Conservation (phyloP, 2,113 vertebrate genomes). For the Caretta caretta region DNA sequence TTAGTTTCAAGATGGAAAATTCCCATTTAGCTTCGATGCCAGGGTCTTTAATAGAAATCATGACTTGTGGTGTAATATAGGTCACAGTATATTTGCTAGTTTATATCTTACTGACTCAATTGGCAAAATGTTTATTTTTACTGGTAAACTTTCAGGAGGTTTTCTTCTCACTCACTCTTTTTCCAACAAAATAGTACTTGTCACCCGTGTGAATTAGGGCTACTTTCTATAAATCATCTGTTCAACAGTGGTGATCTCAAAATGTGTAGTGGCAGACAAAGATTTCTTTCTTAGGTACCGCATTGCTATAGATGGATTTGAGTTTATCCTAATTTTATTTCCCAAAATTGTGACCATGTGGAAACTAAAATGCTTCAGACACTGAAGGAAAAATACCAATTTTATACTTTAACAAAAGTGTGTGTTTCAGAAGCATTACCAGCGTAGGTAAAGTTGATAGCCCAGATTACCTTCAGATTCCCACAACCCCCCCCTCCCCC, state of each 20-base stretch:
- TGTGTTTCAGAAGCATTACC: constrained; percentile 23
- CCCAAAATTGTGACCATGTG: constrained; percentile 35
- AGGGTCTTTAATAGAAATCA: constrained; percentile 87
- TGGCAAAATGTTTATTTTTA: constrained; percentile 79
- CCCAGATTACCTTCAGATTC: background rate
- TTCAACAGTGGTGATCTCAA: constrained; percentile 44
- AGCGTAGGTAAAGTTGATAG: constrained; percentile 7
- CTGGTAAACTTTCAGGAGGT: constrained; percentile 79
- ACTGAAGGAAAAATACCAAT: constrained; percentile 59
- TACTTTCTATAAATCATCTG: constrained; percentile 52
- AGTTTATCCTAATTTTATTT: constrained; percentile 57
- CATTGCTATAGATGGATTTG: constrained; percentile 38
- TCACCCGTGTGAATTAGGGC: constrained; percentile 52
- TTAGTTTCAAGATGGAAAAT: constrained; percentile 89
- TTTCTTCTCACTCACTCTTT: constrained; percentile 34
- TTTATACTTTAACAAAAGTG: background rate
- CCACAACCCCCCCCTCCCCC: background rate
- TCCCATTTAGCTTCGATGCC: constrained; percentile 86
- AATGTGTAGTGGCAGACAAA: constrained; percentile 62
- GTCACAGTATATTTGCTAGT: constrained; percentile 74
- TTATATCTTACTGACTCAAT: constrained; percentile 75
- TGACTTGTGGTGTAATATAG: constrained; percentile 79
- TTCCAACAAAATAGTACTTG: constrained; percentile 72
- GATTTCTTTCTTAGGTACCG: constrained; percentile 69
- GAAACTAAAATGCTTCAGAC: constrained; percentile 52